phyloP scores from a whole-genome alignment of 2,888 invertebrate genomes.

The Xestia xanthographa region DNA sequence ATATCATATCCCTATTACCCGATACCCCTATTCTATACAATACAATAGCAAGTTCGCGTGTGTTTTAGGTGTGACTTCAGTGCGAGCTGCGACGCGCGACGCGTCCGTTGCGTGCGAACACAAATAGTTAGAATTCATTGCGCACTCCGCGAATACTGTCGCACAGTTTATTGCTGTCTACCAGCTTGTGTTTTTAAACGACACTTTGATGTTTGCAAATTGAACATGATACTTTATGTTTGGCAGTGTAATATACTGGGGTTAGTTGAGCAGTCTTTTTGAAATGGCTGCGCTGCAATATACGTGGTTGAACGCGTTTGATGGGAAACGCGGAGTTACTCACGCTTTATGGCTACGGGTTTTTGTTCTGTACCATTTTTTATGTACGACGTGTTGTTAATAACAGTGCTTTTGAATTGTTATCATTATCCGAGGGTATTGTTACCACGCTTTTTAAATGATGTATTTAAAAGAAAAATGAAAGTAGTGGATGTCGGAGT shows the following conservation, averaged over 20 bases:
- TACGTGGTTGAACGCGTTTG: constrained; percentile 48
- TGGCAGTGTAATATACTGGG: constrained; percentile 55
- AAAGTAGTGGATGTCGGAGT: too few relatives aligned
- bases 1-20: neutral
- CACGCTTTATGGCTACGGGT: constrained; percentile 2
- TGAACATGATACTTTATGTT: constrained; percentile 67
- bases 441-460: neutral
- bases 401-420: neutral
- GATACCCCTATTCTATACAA: constrained; percentile 8
- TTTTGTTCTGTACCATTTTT: constrained; percentile 26
- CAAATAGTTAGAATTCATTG: constrained; percentile 71
- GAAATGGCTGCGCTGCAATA: constrained; percentile 41
- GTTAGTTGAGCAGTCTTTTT: constrained; percentile 52
- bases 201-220: constrained; percentile 67
- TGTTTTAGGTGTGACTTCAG: constrained; percentile 56
- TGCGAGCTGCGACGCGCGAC: constrained; percentile 29
- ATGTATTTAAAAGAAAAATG: neutral
- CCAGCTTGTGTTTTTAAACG: constrained; percentile 67
- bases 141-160: constrained; percentile 66
- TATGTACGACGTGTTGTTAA: constrained; percentile 14
- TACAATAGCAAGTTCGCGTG: constrained; percentile 51
- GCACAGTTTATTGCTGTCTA: constrained; percentile 65
- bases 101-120: constrained; percentile 62
- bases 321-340: constrained; percentile 41
- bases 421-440: neutral